Evolutionary conservation across 2,888 invertebrate species (phyloP), one percentile per base, ranked within the genome.

Genomic region (Pachycephus smyrnensis): DNA sequence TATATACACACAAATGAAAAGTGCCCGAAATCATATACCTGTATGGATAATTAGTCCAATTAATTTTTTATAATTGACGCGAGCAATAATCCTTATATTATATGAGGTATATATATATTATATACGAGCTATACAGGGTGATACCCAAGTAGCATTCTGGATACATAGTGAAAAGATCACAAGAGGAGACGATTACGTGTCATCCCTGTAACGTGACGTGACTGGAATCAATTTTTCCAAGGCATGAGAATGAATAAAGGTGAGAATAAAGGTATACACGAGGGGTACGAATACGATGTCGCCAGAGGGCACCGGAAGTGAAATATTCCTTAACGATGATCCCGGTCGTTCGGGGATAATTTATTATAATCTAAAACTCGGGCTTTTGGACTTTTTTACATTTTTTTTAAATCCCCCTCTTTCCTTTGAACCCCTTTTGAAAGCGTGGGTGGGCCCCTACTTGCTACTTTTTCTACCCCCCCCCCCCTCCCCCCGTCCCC

Each of bases 261-360:
- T 15, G 71, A 32, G 30, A 32, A 11, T 6, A 12, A 33, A 31
- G 71, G 31, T 55, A 23, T 9, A 23, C 23, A 3, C 23, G 55
- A 23, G 2, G 55, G 23, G 9, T 23, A 55, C 15, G 55, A 55
- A 23, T 55, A 71, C 71, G 33, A 33, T 31, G 31, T 71, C 71
- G 71, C 71, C 71, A 31, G 55, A 71, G 71, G 71, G 32, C 71
- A 33, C 32, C 71, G 71, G 71, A 71, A 71, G 71, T 31, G 32
- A 71, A 55, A 71, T 31, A 71, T 78, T 79, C 83, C 84, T 83
- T 86, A 86, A 87, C 85, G 86, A 85, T 82, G 86, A 86, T 88
- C 87, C 87, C 86, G 87, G 32, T 88, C 87, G 86, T 86, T 87
- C 84, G 85, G 76, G 84, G 86, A 87, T 88, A 88, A 88, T 88